phyloP scores from a whole-genome alignment of 2,888 invertebrate genomes.

The Andrena fulva region DNA sequence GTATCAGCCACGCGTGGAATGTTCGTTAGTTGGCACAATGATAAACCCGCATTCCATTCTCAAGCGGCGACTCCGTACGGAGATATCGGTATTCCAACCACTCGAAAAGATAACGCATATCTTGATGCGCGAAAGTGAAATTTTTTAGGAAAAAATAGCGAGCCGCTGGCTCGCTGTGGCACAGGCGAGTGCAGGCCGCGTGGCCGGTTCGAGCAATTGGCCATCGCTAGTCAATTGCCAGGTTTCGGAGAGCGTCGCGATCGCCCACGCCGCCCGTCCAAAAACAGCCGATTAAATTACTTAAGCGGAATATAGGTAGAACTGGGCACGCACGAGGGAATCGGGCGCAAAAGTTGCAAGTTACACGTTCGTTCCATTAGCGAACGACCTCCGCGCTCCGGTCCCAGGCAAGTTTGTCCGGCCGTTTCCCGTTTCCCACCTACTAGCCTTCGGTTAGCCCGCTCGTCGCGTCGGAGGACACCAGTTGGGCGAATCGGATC shows the following conservation, averaged over 20 bases:
- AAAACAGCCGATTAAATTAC: conserved; percentile 39
- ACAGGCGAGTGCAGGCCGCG: background rate
- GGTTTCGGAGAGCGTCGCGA: background rate
- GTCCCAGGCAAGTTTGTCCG: conserved; percentile 21
- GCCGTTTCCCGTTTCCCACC: conserved; percentile 7
- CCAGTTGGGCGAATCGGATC: background rate
- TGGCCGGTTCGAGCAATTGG: background rate
- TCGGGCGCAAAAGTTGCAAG: conserved; percentile 23
- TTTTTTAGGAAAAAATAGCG: conserved; percentile 10
- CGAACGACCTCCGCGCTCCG: conserved; percentile 13
- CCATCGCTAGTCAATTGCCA: background rate
- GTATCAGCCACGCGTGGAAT: conserved; percentile 50
- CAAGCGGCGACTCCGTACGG: conserved; percentile 32
- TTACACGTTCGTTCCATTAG: conserved; percentile 50
- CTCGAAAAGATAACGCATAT: conserved; percentile 62
- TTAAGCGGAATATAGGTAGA: conserved; percentile 24
- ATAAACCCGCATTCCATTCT: conserved; percentile 73
- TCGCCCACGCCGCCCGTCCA: background rate
- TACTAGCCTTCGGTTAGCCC: conserved; percentile 26
- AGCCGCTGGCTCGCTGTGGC: background rate
- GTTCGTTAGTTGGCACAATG: conserved; percentile 72
- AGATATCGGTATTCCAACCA: conserved; percentile 57
- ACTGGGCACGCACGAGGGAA: background rate
- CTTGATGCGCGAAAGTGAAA: conserved; percentile 41
- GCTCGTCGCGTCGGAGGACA: background rate